Evolutionary conservation across 2,888 invertebrate species (phyloP).

Genomic region (Agriopis marginaria): DNA sequence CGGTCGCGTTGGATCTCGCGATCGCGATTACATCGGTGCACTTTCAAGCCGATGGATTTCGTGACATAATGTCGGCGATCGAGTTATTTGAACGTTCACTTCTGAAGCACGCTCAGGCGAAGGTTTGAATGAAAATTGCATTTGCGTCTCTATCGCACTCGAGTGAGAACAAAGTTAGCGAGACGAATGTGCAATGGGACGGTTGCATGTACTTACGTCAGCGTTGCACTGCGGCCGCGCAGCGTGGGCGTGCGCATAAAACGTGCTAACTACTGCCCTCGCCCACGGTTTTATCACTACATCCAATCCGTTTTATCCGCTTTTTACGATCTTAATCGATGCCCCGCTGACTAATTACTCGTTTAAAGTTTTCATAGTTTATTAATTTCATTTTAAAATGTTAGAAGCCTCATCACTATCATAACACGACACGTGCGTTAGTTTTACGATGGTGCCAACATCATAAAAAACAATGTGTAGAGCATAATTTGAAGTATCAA

Average conservation of each 20-base stretch:
- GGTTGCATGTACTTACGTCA: constrained; percentile 67
- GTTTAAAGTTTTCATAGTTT: constrained; percentile 1
- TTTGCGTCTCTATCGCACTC: constrained; percentile 49
- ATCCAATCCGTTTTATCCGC: constrained; percentile 42
- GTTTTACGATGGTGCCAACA: neutral
- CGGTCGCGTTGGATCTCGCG: constrained; percentile 54
- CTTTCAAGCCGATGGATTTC: constrained; percentile 63
- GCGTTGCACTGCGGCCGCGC: constrained; percentile 50
- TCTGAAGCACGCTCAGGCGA: constrained; percentile 34
- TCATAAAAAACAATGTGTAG: neutral
- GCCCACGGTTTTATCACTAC: constrained; percentile 54
- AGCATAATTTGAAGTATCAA: neutral
- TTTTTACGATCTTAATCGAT: constrained; percentile 33
- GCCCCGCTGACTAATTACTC: constrained; percentile 19
- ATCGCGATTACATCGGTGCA: constrained; percentile 63
- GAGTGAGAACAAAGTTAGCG: constrained; percentile 45
- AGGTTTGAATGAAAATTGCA: constrained; percentile 38
- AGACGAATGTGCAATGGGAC: constrained; percentile 57
- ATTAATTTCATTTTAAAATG: constrained; percentile 3
- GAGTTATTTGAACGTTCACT: constrained; percentile 38
- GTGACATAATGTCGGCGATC: constrained; percentile 61
- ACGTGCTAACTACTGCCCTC: constrained; percentile 44
- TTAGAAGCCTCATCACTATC: neutral
- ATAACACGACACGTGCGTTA: constrained; percentile 11
- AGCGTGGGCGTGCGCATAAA: constrained; percentile 42